Percentiles rank a stretch among this genome's conserved stretches.
phyloP scores from a whole-genome alignment of 2,797 vertebrate genomes.

The Leptatherina wallacei region DNA sequence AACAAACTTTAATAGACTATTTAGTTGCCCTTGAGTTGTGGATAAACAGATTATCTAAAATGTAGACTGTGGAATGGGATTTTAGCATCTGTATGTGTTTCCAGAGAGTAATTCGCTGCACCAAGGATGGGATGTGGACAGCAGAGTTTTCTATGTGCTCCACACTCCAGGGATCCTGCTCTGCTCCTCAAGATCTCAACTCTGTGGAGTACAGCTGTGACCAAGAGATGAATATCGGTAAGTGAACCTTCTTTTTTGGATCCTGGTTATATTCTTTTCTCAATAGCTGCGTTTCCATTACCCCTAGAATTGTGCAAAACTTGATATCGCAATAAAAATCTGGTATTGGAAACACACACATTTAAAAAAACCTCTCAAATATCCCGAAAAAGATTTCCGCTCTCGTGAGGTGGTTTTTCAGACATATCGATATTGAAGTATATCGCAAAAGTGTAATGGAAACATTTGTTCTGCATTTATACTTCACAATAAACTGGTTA shows the following conservation, averaged over 20 bases:
- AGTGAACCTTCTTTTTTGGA: slow-evolving; percentile 53
- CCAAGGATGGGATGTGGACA: slow-evolving; percentile 91
- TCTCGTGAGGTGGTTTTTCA: no score
- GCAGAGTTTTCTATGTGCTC: slow-evolving; percentile 90
- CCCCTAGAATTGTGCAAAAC: no score
- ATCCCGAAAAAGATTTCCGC: no score
- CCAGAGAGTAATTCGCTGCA: slow-evolving; percentile 89
- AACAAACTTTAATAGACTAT: not conserved
- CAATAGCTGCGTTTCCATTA: not conserved
- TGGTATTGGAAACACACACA: no score
- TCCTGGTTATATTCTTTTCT: not conserved
- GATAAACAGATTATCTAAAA: not conserved
- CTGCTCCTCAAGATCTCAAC: slow-evolving; percentile 81
- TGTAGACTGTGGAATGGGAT: not conserved
- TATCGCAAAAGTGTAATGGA: no score
- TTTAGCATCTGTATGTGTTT: slow-evolving; percentile 9
- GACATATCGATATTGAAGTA: no score
- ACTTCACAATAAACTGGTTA: no score
- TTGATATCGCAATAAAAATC: no score
- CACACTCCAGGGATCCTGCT: slow-evolving; percentile 86
- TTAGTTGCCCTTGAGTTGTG: not conserved
- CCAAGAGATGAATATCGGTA: slow-evolving; percentile 88
- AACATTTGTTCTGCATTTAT: no score
- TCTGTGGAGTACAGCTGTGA: slow-evolving; percentile 92
- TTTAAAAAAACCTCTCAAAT: no score